Conservation (phyloP, 2,797 vertebrate genomes). For the Acridotheres tristis region DNA sequence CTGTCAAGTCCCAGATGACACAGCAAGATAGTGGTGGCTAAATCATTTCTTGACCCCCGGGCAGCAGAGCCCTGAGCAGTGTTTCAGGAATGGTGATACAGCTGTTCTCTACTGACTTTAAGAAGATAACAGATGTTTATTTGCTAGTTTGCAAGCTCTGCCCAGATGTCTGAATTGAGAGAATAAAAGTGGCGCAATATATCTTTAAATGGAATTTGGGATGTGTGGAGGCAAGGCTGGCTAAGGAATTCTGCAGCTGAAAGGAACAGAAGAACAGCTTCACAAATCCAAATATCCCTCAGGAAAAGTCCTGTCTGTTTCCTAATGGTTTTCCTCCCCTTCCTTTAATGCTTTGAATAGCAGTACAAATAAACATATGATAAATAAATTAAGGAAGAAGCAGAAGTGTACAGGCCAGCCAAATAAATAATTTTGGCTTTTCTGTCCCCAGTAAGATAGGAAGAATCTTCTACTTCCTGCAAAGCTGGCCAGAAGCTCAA, state of each 20-base stretch:
- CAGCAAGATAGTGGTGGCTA: background rate
- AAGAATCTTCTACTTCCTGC: conserved; percentile 20
- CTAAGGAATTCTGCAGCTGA: background rate
- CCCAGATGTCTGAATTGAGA: background rate
- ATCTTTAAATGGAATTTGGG: background rate
- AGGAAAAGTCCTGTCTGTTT: background rate
- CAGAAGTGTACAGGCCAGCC: conserved; percentile 11
- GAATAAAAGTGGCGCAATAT: background rate
- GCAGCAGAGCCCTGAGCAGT: background rate
- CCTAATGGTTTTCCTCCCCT: background rate
- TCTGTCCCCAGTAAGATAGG: conserved; percentile 20
- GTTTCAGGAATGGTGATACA: background rate
- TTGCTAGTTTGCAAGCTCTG: background rate
- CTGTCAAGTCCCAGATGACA: background rate
- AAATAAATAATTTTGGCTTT: conserved; percentile 16
- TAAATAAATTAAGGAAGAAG: conserved; percentile 47
- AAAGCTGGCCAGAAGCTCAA: background rate
- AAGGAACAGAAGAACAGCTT: background rate
- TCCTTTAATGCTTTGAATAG: conserved; percentile 12
- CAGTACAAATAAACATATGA: background rate
- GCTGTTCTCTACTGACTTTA: background rate
- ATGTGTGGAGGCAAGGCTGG: background rate
- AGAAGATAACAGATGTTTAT: background rate
- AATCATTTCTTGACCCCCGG: background rate
- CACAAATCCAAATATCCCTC: background rate